Conservation (phyloP, 1,140 invertebrate genomes). For the Phymastichus coffea region DNA sequence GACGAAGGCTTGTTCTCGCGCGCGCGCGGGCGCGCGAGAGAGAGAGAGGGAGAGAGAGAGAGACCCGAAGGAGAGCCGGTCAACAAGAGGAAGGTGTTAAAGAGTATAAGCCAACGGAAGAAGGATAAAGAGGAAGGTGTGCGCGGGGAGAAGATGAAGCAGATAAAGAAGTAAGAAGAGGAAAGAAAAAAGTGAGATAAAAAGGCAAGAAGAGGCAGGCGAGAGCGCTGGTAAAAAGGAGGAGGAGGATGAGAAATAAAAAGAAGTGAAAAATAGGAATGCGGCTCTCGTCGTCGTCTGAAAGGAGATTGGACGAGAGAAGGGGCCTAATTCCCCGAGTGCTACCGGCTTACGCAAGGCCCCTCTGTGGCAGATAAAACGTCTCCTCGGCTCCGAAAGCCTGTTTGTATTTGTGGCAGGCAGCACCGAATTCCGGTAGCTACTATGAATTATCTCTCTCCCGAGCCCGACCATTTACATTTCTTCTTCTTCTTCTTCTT, state of each 20-base stretch:
- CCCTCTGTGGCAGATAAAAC: slow-evolving; percentile 12
- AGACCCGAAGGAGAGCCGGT: too few species aligned
- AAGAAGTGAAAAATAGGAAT: slow-evolving; percentile 33
- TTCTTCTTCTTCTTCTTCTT: slow-evolving; percentile 11
- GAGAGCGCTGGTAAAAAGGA: background rate
- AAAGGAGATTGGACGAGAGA: slow-evolving; percentile 31
- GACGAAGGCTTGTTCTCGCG: too few species aligned
- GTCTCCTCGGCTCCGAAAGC: background rate
- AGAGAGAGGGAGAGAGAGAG: too few species aligned
- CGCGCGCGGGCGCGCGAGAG: too few species aligned
- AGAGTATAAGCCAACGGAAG: too few species aligned
- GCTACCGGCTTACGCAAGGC: slow-evolving; percentile 50
- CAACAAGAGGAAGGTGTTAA: too few species aligned
- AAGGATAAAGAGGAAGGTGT: slow-evolving; percentile 20
- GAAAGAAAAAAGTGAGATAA: slow-evolving; percentile 29
- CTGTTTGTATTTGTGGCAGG: slow-evolving; percentile 19
- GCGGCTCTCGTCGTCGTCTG: too few species aligned
- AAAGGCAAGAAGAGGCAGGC: slow-evolving; percentile 19
- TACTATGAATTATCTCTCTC: slow-evolving; percentile 18
- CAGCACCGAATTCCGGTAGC: slow-evolving; percentile 29
- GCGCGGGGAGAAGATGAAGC: slow-evolving; percentile 1
- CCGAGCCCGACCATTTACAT: slow-evolving; percentile 2
- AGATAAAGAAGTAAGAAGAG: slow-evolving; percentile 3
- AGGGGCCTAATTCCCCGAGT: slow-evolving; percentile 45
- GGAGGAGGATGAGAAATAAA: slow-evolving; percentile 20